Percentiles rank a stretch among this genome's conserved stretches.
Conservation (phyloP, 2,797 vertebrate species). For the Eospalax fontanierii region DNA sequence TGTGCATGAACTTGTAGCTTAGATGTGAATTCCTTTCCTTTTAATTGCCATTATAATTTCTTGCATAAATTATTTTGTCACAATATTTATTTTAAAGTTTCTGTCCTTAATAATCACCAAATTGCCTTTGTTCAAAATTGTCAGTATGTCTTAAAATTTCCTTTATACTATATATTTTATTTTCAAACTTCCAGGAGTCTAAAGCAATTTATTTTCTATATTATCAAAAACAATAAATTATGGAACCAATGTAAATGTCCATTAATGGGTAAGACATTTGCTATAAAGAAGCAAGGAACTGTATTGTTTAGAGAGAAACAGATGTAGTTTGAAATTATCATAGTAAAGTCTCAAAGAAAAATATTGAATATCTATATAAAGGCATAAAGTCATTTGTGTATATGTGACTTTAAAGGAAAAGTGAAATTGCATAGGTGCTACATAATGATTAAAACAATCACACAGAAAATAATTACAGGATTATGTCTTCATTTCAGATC, state of each 20-base stretch:
- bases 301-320: not conserved
- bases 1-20: constrained; percentile 37
- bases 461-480: not conserved
- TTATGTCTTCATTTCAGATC: not conserved
- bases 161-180: not conserved
- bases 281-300: not conserved
- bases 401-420: not conserved
- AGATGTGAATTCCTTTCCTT: constrained; percentile 36
- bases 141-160: not conserved
- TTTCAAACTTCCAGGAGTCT: not conserved
- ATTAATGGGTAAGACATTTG: not conserved
- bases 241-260: not conserved
- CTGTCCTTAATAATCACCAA: not conserved
- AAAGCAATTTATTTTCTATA: not conserved
- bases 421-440: no score
- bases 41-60: constrained; percentile 49
- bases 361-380: not conserved
- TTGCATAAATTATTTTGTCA: not conserved
- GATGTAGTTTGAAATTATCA: not conserved
- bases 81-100: not conserved
- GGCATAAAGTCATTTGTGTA: not conserved
- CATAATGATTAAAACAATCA: not conserved
- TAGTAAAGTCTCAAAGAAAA: not conserved
- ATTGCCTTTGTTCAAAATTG: not conserved
- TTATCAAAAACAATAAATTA: not conserved